These are phyloP conservation scores for Phalanger gymnotis DNA, from an alignment of 2,797 vertebrate species.

Conservation along the genomic window DNA sequence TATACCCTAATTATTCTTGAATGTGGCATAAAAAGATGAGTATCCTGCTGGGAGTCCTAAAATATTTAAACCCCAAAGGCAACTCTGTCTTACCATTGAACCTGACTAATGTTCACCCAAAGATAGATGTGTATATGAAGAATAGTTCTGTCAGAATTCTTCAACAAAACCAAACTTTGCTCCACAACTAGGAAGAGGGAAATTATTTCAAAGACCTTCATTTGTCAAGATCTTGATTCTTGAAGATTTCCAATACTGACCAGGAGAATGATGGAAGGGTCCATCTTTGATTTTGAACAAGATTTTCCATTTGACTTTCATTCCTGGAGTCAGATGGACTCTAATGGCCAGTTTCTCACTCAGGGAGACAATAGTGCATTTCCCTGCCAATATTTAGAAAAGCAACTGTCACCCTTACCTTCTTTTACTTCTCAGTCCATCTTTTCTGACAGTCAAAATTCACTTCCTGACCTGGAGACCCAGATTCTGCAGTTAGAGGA, in stretches of 20 bases:
- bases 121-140: background rate
- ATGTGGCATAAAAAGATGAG: slow-evolving; percentile 78
- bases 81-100: background rate
- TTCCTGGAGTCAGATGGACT: slow-evolving; percentile 86
- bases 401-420: slow-evolving; percentile 82
- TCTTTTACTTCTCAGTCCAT: slow-evolving; percentile 76
- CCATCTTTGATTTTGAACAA: slow-evolving; percentile 82
- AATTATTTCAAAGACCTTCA: background rate
- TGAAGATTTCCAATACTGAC: background rate
- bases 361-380: slow-evolving; percentile 83
- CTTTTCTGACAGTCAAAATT: slow-evolving; percentile 82
- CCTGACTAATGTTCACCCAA: background rate
- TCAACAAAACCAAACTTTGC: rapidly evolving
- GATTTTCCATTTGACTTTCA: slow-evolving; percentile 81
- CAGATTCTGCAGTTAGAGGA: slow-evolving; percentile 71
- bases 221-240: background rate
- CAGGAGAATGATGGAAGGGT: slow-evolving; percentile 83
- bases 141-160: background rate
- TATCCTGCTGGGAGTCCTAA: slow-evolving; percentile 74
- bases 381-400: slow-evolving; percentile 74
- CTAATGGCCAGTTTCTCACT: slow-evolving; percentile 79
- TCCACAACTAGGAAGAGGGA: background rate
- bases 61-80: slow-evolving; percentile 83
- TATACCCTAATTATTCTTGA: slow-evolving; percentile 83
- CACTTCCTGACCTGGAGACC: slow-evolving; percentile 80